Percentiles rank a stretch among this genome's conserved stretches.
Conservation (phyloP, 2,888 invertebrate genomes). For the Dryobota labecula region DNA sequence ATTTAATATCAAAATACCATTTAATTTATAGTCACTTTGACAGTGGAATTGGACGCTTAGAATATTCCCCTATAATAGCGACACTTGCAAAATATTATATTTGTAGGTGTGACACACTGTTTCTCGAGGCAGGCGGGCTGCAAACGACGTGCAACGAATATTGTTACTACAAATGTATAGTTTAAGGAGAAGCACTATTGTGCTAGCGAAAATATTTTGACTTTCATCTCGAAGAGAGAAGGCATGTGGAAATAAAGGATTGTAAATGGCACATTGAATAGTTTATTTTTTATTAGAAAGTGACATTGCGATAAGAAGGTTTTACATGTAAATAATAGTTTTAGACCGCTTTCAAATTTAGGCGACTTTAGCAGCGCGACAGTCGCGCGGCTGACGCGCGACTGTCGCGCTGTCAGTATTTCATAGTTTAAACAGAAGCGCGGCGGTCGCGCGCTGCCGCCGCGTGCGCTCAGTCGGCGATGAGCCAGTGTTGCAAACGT, state of each 20-base stretch:
- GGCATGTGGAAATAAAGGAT: constrained; percentile 15
- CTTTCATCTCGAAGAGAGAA: constrained; percentile 24
- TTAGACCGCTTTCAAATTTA: too few species aligned
- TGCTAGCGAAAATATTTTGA: constrained; percentile 15
- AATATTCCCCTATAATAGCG: constrained; percentile 61
- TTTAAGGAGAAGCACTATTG: constrained; percentile 68
- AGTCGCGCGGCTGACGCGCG: too few species aligned
- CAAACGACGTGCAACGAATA: constrained; percentile 77
- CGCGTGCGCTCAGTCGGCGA: too few species aligned
- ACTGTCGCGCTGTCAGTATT: too few species aligned
- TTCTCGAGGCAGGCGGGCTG: constrained; percentile 72
- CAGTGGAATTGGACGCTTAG: constrained; percentile 51
- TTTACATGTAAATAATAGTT: background rate
- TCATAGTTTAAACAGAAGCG: too few species aligned
- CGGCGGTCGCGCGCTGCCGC: too few species aligned
- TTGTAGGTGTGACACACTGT: constrained; percentile 66
- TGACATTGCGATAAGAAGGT: background rate
- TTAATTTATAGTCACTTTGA: constrained; percentile 50
- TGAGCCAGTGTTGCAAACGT: too few species aligned
- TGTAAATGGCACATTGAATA: constrained; percentile 20
- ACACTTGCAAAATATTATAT: constrained; percentile 63
- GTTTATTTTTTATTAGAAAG: constrained; percentile 17
- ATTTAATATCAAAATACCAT: constrained; percentile 44
- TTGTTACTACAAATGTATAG: constrained; percentile 69
- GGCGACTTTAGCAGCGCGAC: too few species aligned